Evolutionary conservation across 2,888 invertebrate genomes (phyloP), one percentile per base, ranked within the genome.

Genomic region (Pasiphila rectangulata): DNA sequence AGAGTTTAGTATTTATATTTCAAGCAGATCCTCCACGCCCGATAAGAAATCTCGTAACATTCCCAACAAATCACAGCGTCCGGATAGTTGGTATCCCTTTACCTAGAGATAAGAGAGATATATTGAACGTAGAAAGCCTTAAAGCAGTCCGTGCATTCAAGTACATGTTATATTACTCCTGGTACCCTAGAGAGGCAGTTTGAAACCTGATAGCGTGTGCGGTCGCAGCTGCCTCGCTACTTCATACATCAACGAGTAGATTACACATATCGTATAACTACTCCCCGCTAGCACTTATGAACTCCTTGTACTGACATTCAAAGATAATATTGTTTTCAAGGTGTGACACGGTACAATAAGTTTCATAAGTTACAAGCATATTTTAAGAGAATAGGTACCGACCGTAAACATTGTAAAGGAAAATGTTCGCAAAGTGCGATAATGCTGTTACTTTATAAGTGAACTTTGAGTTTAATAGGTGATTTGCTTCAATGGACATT

Each of bases 221-320:
- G 57, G 54, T 66, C 65, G 59, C 65, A 67, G 62, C 59, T 60
- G 61, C 58, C 63, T 56, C 37, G 57, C 51, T 56, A 37, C 57
- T 53, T 47, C 51, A 47, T 51, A 54, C 49, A 53, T 55, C 49
- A 51, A 51, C 45, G 46, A 51, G 49, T 51, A 47, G 48, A 43
- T 51, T 47, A 54, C 35, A 54, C 37, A 39, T 56, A 56, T 52
- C 56, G 44, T 49, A 41, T 58, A 56, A 43, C 55, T 41, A 19
- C 46, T 46, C 29, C 30, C 36, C 13, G 42, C 47, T 46, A 24
- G 42, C 25, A 46, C 43, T 36, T 46, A 16, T 37, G 30, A 30
- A 44, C 44, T 25, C 39, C 29, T 51, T 38, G 41, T 45, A 56
- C 50, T 55, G 61, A 45, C 59, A 62, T 61, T 59, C 57, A 61